Evolutionary conservation across 2,113 vertebrate genomes (phyloP).

Genomic region (Thalassarche chlororhynchos): DNA sequence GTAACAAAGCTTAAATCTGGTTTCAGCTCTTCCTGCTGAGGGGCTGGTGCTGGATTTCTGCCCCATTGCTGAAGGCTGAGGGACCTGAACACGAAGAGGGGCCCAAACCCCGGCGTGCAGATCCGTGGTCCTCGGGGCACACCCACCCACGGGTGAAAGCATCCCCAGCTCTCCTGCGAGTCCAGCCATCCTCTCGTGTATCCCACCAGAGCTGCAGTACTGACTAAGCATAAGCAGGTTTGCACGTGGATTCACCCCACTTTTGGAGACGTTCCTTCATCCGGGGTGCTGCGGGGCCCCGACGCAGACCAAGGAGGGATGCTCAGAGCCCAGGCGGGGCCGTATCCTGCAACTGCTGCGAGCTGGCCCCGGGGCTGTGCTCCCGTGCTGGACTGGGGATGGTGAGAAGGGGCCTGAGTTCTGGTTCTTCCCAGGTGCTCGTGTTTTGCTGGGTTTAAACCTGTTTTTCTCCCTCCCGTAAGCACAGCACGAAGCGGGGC

Average conservation of each 20-base stretch:
- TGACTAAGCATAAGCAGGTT: fast-evolving
- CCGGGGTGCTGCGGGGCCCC: fast-evolving
- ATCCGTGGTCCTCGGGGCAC: fast-evolving
- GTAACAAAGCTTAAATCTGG: too few relatives aligned
- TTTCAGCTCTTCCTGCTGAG: neutral
- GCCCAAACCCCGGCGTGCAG: fast-evolving
- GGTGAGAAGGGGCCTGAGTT: fast-evolving
- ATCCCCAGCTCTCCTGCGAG: neutral
- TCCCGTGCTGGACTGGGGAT: neutral
- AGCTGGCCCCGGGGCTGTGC: neutral
- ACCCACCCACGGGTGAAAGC: fast-evolving
- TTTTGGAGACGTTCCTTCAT: fast-evolving
- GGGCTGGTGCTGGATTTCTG: neutral
- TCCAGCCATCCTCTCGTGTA: fast-evolving
- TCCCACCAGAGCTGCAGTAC: neutral
- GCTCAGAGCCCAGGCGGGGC: neutral
- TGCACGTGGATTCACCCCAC: fast-evolving
- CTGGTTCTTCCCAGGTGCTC: neutral
- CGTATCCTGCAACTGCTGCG: fast-evolving
- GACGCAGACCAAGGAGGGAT: neutral
- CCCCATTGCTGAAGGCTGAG: neutral
- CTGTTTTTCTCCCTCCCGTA: fast-evolving
- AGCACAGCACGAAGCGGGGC: fast-evolving
- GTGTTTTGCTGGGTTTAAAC: fast-evolving
- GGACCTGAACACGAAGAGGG: neutral